Base-by-base conservation (phyloP, 2,113 vertebrate genomes). In the Andinoacara biseriatus region DNA sequence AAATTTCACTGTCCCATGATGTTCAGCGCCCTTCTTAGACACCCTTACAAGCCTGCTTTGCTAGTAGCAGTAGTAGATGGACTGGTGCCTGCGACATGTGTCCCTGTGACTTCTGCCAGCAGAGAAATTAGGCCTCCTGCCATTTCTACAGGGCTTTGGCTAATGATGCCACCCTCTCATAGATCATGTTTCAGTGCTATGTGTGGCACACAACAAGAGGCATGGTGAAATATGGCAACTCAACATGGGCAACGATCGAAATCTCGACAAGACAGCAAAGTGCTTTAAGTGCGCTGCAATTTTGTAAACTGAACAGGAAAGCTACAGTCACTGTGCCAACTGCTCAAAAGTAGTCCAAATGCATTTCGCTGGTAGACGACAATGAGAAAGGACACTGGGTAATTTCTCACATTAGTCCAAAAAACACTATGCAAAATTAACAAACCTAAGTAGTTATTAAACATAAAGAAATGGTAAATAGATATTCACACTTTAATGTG, bases 91-190 rank as follows among this genome's bases (percentile, higher is more conserved):
- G 10, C 74, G 59, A 83, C 83, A 82, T 82, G 83, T 83, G 80
- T 88, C 80, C 74, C 81, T 67, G 74, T n/a, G 69, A 76, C 75
- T 84, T 61, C 58, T 79, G 88, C 90, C 88, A 92, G 88, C 54
- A 84, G 67, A 84, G 83, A 86, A 86, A 89, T 90, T 81, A 88
- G 87, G 83, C 83, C 85, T 81, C 77, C 75, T 85, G 90, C 83
- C 88, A 90, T 84, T 81, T 89, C 85, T 58, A 78, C 69, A 76
- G 83, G 84, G 80, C 87, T 77, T 80, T 75, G 78, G 84, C 83
- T 84, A 85, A 90, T 90, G 81, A 80, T 31, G 11, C 81, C 65
- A 58, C 56, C 22, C 77, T 43, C 78, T 86, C 52, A 22, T 59
- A 58, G 72, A 60, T 89, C 86, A 76, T 69, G 81, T 92, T 89